phyloP scores from a whole-genome alignment of 2,113 vertebrate species.

The Callithrix jacchus region DNA sequence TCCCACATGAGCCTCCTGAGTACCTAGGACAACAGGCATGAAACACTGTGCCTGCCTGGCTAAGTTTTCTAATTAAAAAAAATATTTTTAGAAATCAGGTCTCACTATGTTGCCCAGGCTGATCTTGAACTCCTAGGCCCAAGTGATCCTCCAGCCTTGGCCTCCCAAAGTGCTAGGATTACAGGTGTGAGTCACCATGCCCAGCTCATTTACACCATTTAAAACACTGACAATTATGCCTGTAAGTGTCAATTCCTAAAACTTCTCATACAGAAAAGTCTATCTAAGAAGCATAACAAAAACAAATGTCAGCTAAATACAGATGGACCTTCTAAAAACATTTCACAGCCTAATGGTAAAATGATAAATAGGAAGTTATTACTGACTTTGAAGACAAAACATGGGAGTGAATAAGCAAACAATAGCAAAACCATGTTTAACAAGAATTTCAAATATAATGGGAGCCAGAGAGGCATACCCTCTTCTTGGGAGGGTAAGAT shows the following conservation, averaged over 20 bases:
- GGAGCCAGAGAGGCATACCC: background rate
- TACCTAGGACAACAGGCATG: no score
- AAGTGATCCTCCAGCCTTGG: no score
- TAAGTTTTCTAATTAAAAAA: no score
- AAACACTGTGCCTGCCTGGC: no score
- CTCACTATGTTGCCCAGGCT: no score
- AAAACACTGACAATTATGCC: conserved; percentile 22
- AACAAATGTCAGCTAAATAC: background rate
- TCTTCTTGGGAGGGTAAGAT: background rate
- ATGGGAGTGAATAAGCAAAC: background rate
- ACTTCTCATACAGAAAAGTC: conserved; percentile 20
- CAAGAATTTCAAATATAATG: background rate
- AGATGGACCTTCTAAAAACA: background rate
- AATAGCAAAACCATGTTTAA: background rate
- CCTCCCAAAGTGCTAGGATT: no score
- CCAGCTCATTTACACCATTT: conserved; percentile 1
- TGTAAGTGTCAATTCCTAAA: background rate
- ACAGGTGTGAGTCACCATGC: no score
- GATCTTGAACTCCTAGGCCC: no score
- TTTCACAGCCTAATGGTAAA: background rate
- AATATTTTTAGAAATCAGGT: no score
- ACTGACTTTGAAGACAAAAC: background rate
- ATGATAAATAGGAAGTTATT: background rate
- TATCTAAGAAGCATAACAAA: background rate
- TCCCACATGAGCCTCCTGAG: no score